Evolutionary conservation across 1,140 invertebrate genomes (phyloP).

Genomic region (Proales similis): DNA sequence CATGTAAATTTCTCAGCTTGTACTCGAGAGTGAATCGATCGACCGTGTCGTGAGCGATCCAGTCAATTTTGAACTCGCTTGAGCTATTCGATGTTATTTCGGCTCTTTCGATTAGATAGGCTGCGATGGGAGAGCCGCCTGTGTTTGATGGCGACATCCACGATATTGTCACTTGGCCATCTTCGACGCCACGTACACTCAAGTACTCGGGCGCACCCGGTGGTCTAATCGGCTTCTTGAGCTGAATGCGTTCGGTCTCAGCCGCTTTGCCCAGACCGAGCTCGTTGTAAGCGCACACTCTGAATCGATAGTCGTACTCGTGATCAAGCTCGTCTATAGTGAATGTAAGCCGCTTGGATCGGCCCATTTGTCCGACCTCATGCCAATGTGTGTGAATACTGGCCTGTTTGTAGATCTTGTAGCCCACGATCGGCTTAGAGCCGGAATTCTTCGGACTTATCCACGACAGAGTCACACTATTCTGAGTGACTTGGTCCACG

Average conservation of each 20-base stretch:
- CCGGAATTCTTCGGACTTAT: conserved; percentile 16
- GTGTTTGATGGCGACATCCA: conserved; percentile 89
- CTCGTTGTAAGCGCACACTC: conserved; percentile 85
- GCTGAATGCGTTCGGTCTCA: not conserved
- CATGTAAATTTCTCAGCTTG: conserved; percentile 1
- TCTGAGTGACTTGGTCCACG: not conserved
- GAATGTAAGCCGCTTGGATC: not conserved
- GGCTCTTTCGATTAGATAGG: conserved; percentile 76
- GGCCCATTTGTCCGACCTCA: conserved; percentile 6
- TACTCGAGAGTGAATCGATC: conserved; percentile 25
- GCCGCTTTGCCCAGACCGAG: conserved; percentile 76
- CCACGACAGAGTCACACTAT: conserved; percentile 4
- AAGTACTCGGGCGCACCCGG: conserved; percentile 2
- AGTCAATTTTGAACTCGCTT: not conserved
- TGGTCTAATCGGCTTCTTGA: not conserved
- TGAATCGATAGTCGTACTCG: conserved; percentile 83
- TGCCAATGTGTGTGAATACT: not conserved
- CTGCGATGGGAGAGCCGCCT: conserved; percentile 65
- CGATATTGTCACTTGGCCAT: conserved; percentile 3
- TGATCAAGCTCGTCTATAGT: conserved; percentile 53
- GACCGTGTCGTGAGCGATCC: conserved; percentile 4
- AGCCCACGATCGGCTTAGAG: conserved; percentile 14
- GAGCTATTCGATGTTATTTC: conserved; percentile 67
- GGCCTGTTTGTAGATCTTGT: conserved; percentile 13
- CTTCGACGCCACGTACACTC: not conserved